Evolutionary conservation across 2,888 invertebrate genomes (phyloP), one percentile per base, ranked within the genome.

Genomic region (Drosophila suboccidentalis): DNA sequence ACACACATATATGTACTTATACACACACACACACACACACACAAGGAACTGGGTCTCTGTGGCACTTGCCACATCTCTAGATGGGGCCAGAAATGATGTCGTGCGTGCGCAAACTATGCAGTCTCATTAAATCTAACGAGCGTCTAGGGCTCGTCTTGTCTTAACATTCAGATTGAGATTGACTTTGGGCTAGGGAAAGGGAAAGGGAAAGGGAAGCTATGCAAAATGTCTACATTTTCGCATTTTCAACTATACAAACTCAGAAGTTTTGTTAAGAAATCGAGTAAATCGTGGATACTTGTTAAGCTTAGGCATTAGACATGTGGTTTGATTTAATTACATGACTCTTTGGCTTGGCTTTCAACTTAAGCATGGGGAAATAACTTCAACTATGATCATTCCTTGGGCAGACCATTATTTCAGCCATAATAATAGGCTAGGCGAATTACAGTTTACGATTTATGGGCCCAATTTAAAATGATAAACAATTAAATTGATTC

Each of bases 61-160:
- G 69, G 80, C 78, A 83, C 86, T 83, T 83, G 53, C 61, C 58
- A 53, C 46, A 39, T 53, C 44, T 50, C 11, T 47, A 57, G 51
- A 61, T 68, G 46, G 29, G 55, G 41, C 51, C 68, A 58, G 71
- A 80, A 84, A 84, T 87, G 84, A 84, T 84, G 84, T 87, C 84
- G 84, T 84, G 84, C 84, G 84, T 84, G 84, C 84, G 75, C 82
- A 84, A 84, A 87, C 84, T 84, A 87, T 84, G 87, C 87, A 74
- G 69, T 82, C 80, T 87, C 84, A 84, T 84, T 84, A 84, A 87
- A 84, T 84, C 84, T 84, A 84, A 84, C 84, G 84, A 84, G 82
- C 66, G 65, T 64, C 79, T 59, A 76, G 55, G 69, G 61, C 38
- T 49, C 43, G 36, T 34, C 62, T 57, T 57, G 49, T 57, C 66